Evolutionary conservation across 2,888 invertebrate genomes (phyloP).

Genomic region (Sepioteuthis lessoniana): DNA sequence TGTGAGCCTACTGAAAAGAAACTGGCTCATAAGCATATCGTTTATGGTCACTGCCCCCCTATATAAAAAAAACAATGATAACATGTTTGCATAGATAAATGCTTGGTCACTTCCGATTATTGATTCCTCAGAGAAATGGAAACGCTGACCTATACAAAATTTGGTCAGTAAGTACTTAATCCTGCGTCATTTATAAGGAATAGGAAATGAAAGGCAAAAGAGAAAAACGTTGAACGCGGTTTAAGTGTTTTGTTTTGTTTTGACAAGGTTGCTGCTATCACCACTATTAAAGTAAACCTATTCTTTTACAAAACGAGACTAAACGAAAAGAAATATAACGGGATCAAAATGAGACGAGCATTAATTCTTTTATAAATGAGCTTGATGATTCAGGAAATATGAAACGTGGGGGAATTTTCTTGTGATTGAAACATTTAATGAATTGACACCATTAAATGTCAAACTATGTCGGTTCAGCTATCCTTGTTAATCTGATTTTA

Average conservation of each 20-base stretch:
- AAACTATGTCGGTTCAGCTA: no score
- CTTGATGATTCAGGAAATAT: not conserved
- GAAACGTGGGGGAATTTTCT: no score
- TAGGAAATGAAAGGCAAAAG: not conserved
- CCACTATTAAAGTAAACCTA: not conserved
- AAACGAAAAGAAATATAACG: not conserved
- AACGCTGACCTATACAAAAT: not conserved
- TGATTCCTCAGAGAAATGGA: not conserved
- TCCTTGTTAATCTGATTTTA: no score
- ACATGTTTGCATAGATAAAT: not conserved
- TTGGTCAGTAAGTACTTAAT: not conserved
- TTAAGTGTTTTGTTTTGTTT: no score
- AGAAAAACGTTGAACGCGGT: not conserved
- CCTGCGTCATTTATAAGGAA: not conserved
- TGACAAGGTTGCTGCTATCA: no score
- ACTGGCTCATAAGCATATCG: not conserved
- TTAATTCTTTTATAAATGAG: not conserved
- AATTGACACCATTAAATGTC: no score
- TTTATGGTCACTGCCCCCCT: no score
- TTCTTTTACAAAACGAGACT: not conserved
- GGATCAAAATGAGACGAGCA: not conserved
- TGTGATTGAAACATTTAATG: no score
- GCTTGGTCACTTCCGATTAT: slow-evolving; percentile 18
- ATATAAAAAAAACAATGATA: not conserved
- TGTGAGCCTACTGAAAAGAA: no score